Base-by-base conservation (phyloP, 2,797 vertebrate species). In the Labeo calbasu region DNA sequence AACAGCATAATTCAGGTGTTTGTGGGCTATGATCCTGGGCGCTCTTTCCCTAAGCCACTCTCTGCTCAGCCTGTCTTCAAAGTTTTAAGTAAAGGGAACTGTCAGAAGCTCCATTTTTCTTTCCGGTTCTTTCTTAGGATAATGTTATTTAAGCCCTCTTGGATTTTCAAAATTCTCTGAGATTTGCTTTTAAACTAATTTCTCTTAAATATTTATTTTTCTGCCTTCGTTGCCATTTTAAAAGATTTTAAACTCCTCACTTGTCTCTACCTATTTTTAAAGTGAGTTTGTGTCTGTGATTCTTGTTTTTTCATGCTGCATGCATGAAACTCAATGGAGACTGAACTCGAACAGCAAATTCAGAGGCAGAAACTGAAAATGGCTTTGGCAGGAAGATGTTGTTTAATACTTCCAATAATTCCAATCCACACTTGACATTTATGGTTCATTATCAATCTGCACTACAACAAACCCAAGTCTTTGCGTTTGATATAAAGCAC, bases 1-100 rank as follows among this genome's bases (percentile, higher is more conserved):
- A 83, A 76, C 46, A 36, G 55, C 55, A 72, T 71, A 48, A 81
- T 71, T 46, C n/a, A 81, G 36, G 59, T 76, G 59, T 76, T 82
- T 65, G 28, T 53, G 46, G 4, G 46, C 32, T 59, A 48, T 36
- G n/a, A 53, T 57, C 23, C 61, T 77, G 36, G 21, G 3, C 19
- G 1, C 2, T 73, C 19, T 65, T 76, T 76, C 14, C 72, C 32
- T 25, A 28, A 76, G 61, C 61, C 71, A 28, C 32, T 66, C 59
- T 55, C 48, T 55, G 50, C 50, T 76, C 32, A 66, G 21, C 46
- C 66, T 76, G 59, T 51, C 81, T 76, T 82, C 21, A 75, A 25
- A 73, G 25, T 72, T 63, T 63, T 13, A 59, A 57, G 36, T 55
- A 19, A 80, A 72, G 11, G 61, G 3, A 36, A 32, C 32, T 81